Conservation (phyloP, 2,888 invertebrate genomes). For the Cryptophagus acutangulus region DNA sequence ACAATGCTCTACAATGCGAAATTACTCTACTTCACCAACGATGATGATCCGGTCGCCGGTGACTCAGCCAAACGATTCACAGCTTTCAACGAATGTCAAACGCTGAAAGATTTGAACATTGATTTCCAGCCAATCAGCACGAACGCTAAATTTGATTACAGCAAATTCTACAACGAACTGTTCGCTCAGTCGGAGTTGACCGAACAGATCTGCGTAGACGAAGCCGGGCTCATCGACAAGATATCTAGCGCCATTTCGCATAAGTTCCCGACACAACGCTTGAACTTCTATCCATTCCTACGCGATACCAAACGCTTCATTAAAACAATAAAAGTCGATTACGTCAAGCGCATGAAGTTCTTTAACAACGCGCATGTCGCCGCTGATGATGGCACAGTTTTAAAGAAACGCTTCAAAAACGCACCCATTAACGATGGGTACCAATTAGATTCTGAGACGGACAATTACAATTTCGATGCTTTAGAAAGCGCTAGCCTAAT, state of each 20-base stretch:
- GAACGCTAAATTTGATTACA: constrained; percentile 30
- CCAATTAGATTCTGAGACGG: constrained; percentile 17
- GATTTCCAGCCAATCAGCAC: constrained; percentile 32
- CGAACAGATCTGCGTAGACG: constrained; percentile 31
- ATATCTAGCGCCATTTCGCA: constrained; percentile 25
- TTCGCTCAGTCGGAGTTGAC: constrained; percentile 20
- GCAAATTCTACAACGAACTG: constrained; percentile 37
- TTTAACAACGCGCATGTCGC: constrained; percentile 23
- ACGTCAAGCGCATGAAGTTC: constrained; percentile 19
- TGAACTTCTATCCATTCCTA: constrained; percentile 33
- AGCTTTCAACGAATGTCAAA: constrained; percentile 37
- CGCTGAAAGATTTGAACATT: constrained; percentile 30
- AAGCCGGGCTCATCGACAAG: constrained; percentile 31
- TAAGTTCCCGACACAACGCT: constrained; percentile 21
- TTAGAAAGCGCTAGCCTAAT: too few species aligned
- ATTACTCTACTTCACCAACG: constrained; percentile 35
- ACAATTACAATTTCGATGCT: too few species aligned
- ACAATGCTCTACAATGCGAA: constrained; percentile 23
- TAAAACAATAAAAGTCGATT: constrained; percentile 24
- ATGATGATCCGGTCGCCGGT: constrained; percentile 33
- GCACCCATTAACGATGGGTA: constrained; percentile 2
- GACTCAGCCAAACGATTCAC: constrained; percentile 32
- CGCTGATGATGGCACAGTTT: too few species aligned
- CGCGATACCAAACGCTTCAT: constrained; percentile 26
- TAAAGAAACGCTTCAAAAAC: neutral